These are phyloP conservation scores for Zaprionus ghesquierei DNA, from an alignment of 1,140 invertebrate genomes.

Conservation along the genomic window DNA sequence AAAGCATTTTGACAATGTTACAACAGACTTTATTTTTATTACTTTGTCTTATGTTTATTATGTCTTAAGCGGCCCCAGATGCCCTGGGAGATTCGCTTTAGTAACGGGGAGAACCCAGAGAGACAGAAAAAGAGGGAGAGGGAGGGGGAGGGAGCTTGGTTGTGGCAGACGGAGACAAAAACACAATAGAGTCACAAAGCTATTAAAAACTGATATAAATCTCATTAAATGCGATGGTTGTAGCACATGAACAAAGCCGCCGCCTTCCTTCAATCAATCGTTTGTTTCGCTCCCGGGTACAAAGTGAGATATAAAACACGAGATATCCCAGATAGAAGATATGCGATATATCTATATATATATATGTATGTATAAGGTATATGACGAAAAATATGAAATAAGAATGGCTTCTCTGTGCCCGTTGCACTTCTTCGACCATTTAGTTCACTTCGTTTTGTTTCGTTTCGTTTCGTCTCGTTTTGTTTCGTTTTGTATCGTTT, in stretches of 20 bases:
- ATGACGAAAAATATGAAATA: conserved; percentile 25
- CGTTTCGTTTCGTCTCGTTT: conserved; percentile 18
- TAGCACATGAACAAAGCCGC: conserved; percentile 71
- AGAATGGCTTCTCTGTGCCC: conserved; percentile 57
- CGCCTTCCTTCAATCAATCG: conserved; percentile 71
- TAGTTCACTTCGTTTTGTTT: conserved; percentile 20
- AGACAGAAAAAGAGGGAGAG: background rate
- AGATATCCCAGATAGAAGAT: conserved; percentile 18
- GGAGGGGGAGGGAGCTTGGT: background rate
- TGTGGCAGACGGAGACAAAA: background rate
- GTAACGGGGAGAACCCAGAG: conserved; percentile 12
- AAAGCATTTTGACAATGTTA: conserved; percentile 60
- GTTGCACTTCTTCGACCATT: conserved; percentile 4
- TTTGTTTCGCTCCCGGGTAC: conserved; percentile 69
- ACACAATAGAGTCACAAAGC: conserved; percentile 77
- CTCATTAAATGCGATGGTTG: conserved; percentile 78
- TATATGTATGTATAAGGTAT: background rate
- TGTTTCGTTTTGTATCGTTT: background rate
- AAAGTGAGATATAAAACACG: conserved; percentile 25
- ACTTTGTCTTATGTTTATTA: conserved; percentile 27
- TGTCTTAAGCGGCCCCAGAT: conserved; percentile 30
- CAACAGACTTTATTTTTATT: conserved; percentile 53
- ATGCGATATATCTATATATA: background rate
- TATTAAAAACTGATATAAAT: conserved; percentile 80
- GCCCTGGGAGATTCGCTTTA: conserved; percentile 48